A percentile compares a stretch with the other conserved stretches of the same genome.
phyloP scores from a whole-genome alignment of 2,113 vertebrate species.

The Serinus canaria region DNA sequence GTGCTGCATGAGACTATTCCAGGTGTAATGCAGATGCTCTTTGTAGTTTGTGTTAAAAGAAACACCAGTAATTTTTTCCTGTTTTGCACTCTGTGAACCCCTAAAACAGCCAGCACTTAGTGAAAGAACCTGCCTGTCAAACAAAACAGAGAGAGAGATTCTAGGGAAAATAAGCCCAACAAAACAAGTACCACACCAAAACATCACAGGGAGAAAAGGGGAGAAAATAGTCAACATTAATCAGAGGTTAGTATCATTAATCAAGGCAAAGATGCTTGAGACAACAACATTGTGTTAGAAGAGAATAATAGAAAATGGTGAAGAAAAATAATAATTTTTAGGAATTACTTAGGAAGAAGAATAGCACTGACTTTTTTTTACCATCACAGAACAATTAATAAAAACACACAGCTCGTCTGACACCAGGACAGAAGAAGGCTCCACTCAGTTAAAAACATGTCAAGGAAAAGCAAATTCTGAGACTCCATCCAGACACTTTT shows the following conservation, averaged over 20 bases:
- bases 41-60: neutral
- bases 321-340: neutral
- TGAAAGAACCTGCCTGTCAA: neutral
- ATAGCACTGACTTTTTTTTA: neutral
- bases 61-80: neutral
- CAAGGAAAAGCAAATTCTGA: neutral
- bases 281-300: neutral
- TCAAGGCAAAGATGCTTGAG: neutral
- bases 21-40: neutral
- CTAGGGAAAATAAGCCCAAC: neutral
- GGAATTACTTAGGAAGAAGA: neutral
- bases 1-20: neutral
- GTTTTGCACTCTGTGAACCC: neutral
- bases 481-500: neutral
- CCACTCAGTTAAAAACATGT: neutral
- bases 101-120: neutral
- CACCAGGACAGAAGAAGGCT: neutral
- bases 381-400: neutral
- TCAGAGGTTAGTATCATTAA: neutral
- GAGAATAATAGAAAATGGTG: neutral
- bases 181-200: neutral
- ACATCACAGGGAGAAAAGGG: neutral
- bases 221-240: neutral
- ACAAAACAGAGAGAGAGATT: neutral
- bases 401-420: neutral